Evolutionary conservation across 1,140 invertebrate genomes (phyloP), one percentile per base, ranked within the genome.

Genomic region (Lerema accius): DNA sequence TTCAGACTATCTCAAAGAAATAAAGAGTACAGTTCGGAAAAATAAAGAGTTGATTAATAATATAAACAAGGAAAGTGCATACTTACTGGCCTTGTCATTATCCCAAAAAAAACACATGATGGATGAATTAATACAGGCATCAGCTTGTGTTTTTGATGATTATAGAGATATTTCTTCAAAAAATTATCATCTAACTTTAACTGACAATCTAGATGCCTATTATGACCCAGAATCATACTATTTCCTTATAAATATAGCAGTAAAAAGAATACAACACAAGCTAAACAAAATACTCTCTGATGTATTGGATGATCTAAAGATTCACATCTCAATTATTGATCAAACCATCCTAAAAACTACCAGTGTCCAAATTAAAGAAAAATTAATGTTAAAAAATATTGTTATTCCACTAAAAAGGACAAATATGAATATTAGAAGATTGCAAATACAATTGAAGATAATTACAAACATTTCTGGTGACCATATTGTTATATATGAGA

Each of bases 81-180:
- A 78, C 55, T 70, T 88, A 6, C 79, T 76, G 32, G 65, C 76
- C 23, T 45, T 88, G 19, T 71, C 85, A 9, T 60, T 90, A n/a
- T 75, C 82, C 4, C 84, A 83, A 19, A 78, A 83, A 53, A 72
- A 75, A 61, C 83, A 88, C 60, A 37, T 90, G 5, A 73, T 88
- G 74, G 67, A 84, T 46, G 69, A 63, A 28, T 45, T 85, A 6
- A 63, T 88, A 19, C 13, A 72, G 1, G 68, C 73, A 37, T 76
- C 64, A 13, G 32, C 80, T 6, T 48, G 39, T 23, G 69, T 88
- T 11, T 85, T 73, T 70, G 82, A 87, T 46, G 73, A 62, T 37
- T 87, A 83, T 68, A 66, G 77, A 56, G 77, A 87, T 76, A 73
- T 79, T 46, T 42, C 76, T 1, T 74, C 75, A 50, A 71, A 83